These are phyloP conservation scores for Diacarnus erythraeanus DNA, from an alignment of 37 sponge, comb jelly and placozoan genomes.

Conservation along the genomic window DNA sequence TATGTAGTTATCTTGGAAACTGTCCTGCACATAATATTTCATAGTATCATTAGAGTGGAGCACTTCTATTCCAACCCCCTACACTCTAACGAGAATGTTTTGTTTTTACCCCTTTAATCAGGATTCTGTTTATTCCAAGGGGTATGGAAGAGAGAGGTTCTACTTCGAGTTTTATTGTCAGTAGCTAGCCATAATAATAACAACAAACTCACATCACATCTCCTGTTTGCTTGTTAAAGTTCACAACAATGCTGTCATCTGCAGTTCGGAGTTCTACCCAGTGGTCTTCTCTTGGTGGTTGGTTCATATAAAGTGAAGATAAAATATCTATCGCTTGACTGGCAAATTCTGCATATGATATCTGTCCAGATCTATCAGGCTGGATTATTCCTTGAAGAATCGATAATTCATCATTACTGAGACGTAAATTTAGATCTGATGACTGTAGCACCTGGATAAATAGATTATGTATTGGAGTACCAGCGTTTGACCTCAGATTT, in stretches of 20 bases:
- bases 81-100: background rate
- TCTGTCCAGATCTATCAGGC: slow-evolving; percentile 28
- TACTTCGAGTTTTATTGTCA: background rate
- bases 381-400: slow-evolving; percentile 28
- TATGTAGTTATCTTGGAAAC: too few relatives aligned
- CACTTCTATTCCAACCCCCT: too few relatives aligned
- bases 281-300: slow-evolving; percentile 33
- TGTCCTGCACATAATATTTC: too few relatives aligned
- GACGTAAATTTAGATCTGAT: too few relatives aligned
- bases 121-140: background rate
- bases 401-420: slow-evolving; percentile 31
- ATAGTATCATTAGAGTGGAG: too few relatives aligned
- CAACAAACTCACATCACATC: slow-evolving; percentile 19
- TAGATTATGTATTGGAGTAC: too few relatives aligned
- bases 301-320: slow-evolving; percentile 35
- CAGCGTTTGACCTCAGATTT: too few relatives aligned
- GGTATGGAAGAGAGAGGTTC: background rate
- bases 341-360: slow-evolving; percentile 55
- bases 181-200: background rate
- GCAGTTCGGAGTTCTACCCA: slow-evolving; percentile 38
- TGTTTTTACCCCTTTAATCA: background rate
- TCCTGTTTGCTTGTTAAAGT: slow-evolving; percentile 67
- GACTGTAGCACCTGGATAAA: too few relatives aligned
- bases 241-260: slow-evolving; percentile 38
- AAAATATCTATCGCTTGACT: slow-evolving; percentile 33